These are phyloP conservation scores for Drosophila albomicans DNA, from an alignment of 1,140 invertebrate genomes.

Conservation along the genomic window DNA sequence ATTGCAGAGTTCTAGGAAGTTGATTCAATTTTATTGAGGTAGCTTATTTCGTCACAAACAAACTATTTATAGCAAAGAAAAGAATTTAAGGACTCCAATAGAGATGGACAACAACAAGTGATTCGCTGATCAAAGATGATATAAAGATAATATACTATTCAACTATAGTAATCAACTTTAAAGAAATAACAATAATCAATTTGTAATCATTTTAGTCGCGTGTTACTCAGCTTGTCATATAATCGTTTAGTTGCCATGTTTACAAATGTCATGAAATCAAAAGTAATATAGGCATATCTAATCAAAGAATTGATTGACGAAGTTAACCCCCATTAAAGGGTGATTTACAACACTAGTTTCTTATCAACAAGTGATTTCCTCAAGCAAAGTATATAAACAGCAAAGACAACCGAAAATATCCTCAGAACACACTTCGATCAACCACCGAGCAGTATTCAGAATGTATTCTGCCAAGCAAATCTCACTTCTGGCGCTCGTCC, in stretches of 20 bases:
- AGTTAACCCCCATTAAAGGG: neutral
- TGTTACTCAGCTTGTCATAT: neutral
- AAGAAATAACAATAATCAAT: too few relatives aligned
- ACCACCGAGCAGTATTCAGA: slow-evolving; percentile 5
- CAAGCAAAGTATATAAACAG: neutral
- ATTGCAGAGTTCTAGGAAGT: too few relatives aligned
- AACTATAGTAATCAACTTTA: too few relatives aligned
- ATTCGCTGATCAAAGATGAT: neutral
- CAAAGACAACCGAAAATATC: neutral
- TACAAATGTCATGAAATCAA: slow-evolving; percentile 1
- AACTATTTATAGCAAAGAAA: too few relatives aligned
- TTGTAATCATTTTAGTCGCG: too few relatives aligned
- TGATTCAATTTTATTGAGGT: too few relatives aligned
- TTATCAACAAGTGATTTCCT: slow-evolving; percentile 3
- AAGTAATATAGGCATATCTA: slow-evolving; percentile 6
- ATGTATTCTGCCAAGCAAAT: slow-evolving; percentile 42
- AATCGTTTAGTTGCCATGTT: neutral
- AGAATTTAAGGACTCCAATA: neutral
- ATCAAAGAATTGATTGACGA: neutral
- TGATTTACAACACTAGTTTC: neutral
- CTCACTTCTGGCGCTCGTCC: slow-evolving; percentile 15
- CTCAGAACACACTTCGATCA: slow-evolving; percentile 10
- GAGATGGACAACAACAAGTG: neutral
- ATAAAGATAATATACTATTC: neutral
- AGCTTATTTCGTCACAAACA: too few relatives aligned